phyloP scores from a whole-genome alignment of 2,797 vertebrate species.

The Spatula clypeata region DNA sequence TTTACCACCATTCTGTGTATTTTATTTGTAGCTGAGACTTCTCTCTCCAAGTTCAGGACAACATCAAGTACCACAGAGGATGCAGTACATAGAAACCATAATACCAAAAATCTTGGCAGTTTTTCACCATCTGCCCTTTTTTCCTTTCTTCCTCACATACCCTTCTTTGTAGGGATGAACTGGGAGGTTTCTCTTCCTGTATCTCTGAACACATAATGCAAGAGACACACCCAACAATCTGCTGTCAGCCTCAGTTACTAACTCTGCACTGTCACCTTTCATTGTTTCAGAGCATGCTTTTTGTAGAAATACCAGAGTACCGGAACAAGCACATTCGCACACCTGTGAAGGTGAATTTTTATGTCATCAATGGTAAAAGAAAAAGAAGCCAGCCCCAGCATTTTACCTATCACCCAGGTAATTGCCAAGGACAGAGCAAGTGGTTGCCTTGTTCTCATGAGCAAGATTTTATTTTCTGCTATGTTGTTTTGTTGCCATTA shows the following conservation, averaged over 20 bases:
- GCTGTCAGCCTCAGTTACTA: neutral
- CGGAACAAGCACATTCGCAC: slow-evolving; percentile 90
- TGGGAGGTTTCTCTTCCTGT: neutral
- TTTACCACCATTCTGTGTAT: neutral
- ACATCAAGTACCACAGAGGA: neutral
- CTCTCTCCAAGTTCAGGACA: neutral
- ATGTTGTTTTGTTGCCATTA: neutral
- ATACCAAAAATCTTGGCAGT: neutral
- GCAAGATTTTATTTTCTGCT: neutral
- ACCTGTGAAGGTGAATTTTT: slow-evolving; percentile 95
- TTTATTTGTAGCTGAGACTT: neutral
- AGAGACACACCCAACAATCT: neutral
- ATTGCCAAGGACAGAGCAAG: neutral
- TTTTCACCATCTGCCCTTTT: neutral
- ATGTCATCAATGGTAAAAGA: slow-evolving; percentile 96
- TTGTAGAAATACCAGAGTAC: slow-evolving; percentile 95
- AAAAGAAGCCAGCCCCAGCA: slow-evolving; percentile 97
- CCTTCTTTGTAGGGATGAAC: neutral
- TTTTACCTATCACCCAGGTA: slow-evolving; percentile 93
- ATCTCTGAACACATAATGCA: fast-evolving
- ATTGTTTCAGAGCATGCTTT: slow-evolving; percentile 92
- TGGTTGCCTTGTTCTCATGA: neutral
- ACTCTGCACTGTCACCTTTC: neutral
- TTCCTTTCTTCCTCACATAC: neutral
- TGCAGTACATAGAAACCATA: neutral